Evolutionary conservation across 2,797 vertebrate genomes (phyloP), one percentile per base, ranked within the genome.

Genomic region (Helostoma temminkii): DNA sequence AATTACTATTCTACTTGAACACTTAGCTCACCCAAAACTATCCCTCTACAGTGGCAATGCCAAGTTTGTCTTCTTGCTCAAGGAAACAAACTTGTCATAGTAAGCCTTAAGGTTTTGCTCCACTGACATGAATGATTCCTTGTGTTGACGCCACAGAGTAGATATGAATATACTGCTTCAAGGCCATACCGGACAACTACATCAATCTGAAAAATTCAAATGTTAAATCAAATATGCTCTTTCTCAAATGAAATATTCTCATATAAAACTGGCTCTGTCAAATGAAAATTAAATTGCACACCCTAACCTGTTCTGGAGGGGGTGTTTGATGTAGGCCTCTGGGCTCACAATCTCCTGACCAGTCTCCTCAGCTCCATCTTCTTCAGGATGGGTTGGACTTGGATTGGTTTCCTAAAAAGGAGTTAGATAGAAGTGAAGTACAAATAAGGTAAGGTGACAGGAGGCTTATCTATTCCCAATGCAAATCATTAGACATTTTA

Each of bases 241-340:
- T 25, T n/a, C n/a, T n/a, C n/a, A n/a, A n/a, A n/a, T n/a, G n/a
- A 6, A 21, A 15, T 28, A 9, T 32, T 32, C 30, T 34, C 32
- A 2, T 1, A 56, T 18, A 11, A 3, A 42, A 36, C 47, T 2
- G 14, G 1, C 42, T n/a, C 15, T 9, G 41, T 28, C 4, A 8
- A 47, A 63, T n/a, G 2, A 8, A 47, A 37, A 4, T 34, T 5
- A 21, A 9, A 37, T 1, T 19, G 19, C 28, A 26, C 50, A 16
- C 1, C 2, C 78, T 91, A 56, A 98, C 98, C 93, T 98, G 95
- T 99, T 99, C 83, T 99, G 97, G 84, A 99, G 95, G 71, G 97
- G 97, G 91, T 99, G 97, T 88, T 99, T 99, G 86, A 99, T 94
- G 89, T 99, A 99, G 86, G 95, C 93, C 90, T 99, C 97, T 65